phyloP scores from a whole-genome alignment of 2,113 vertebrate genomes.

The Colius striatus region DNA sequence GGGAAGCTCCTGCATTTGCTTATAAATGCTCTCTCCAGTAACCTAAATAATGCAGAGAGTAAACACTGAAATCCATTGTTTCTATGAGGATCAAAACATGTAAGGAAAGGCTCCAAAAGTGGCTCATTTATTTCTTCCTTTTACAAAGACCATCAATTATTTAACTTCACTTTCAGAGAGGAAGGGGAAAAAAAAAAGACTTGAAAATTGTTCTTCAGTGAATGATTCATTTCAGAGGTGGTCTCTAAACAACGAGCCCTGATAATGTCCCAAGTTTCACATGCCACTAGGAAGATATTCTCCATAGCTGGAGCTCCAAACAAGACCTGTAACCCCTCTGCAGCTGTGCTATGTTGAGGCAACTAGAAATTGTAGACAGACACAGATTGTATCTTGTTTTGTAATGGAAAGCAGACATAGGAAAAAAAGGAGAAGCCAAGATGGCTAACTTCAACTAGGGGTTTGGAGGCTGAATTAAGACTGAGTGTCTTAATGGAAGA shows the following conservation, averaged over 20 bases:
- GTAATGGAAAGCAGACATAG: background rate
- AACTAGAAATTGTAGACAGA: background rate
- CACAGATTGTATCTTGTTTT: background rate
- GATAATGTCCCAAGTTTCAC: background rate
- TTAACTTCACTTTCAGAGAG: accelerated
- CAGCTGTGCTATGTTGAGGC: background rate
- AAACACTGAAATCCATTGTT: background rate
- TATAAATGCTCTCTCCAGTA: background rate
- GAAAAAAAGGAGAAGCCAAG: background rate
- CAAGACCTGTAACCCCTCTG: background rate
- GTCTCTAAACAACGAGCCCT: background rate
- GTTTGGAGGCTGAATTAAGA: background rate
- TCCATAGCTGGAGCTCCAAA: background rate
- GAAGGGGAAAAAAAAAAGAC: background rate
- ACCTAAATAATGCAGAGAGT: background rate
- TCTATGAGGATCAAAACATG: background rate
- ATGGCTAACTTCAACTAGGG: background rate
- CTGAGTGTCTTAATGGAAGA: background rate
- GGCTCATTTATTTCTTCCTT: background rate
- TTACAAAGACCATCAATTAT: background rate
- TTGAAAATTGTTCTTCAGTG: background rate
- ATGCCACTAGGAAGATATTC: background rate
- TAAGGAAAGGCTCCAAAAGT: background rate
- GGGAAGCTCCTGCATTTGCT: conserved; percentile 25
- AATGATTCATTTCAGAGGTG: background rate